Evolutionary conservation across 2,888 invertebrate genomes (phyloP).

Genomic region (Yponomeuta cagnagella): DNA sequence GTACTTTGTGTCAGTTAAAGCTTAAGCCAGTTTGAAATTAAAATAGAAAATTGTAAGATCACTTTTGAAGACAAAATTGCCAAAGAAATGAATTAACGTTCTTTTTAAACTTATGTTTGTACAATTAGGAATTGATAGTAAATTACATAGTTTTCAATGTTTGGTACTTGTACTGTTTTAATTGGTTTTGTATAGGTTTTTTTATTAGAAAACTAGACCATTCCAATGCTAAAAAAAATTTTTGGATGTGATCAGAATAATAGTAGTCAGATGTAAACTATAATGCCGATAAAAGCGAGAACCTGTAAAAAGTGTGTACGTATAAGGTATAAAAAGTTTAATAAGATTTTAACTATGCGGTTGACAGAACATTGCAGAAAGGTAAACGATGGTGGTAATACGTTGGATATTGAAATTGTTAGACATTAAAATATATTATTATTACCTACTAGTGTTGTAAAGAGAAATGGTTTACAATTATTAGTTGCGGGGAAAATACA

Average conservation of each 20-base stretch:
- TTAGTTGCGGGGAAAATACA: slow-evolving; percentile 65
- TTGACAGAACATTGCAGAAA: slow-evolving; percentile 27
- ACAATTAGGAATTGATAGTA: slow-evolving; percentile 37
- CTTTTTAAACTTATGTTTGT: slow-evolving; percentile 35
- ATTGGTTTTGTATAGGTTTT: background rate
- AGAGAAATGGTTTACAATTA: slow-evolving; percentile 68
- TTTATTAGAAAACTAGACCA: slow-evolving; percentile 37
- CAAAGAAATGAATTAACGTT: slow-evolving; percentile 69
- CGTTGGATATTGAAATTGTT: slow-evolving; percentile 72
- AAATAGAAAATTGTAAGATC: slow-evolving; percentile 63
- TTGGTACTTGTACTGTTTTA: slow-evolving; percentile 26
- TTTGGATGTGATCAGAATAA: slow-evolving; percentile 52
- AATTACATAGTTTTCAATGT: slow-evolving; percentile 25
- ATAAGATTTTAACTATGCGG: background rate
- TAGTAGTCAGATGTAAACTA: slow-evolving; percentile 55
- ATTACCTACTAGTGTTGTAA: slow-evolving; percentile 65
- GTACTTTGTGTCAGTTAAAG: slow-evolving; percentile 11
- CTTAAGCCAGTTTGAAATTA: slow-evolving; percentile 48
- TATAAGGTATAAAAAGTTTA: slow-evolving; percentile 29
- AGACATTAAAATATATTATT: slow-evolving; percentile 74
- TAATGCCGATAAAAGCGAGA: slow-evolving; percentile 30
- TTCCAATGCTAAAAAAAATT: slow-evolving; percentile 63
- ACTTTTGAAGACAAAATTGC: slow-evolving; percentile 71
- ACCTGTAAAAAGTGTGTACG: slow-evolving; percentile 70
- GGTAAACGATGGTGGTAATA: slow-evolving; percentile 47